These are phyloP conservation scores for Pantherophis alleghaniensis DNA, from an alignment of 2,797 vertebrate genomes.

Conservation along the genomic window DNA sequence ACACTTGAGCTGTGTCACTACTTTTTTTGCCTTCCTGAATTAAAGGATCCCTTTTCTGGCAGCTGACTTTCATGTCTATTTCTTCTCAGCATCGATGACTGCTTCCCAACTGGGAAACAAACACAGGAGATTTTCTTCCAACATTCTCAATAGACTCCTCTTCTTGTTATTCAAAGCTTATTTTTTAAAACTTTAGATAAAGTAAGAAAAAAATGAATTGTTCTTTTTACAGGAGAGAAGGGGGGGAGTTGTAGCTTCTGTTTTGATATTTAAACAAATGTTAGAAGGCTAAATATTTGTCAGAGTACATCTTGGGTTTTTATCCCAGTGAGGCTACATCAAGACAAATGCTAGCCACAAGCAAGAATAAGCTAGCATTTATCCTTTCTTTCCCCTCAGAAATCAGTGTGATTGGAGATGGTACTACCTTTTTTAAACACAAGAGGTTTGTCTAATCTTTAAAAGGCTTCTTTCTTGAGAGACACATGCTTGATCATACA, in stretches of 20 bases:
- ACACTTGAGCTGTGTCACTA: no score
- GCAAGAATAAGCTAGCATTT: rapidly evolving
- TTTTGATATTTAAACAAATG: not conserved
- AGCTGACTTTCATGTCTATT: no score
- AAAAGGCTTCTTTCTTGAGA: not conserved
- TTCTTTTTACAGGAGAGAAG: not conserved
- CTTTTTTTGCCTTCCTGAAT: no score
- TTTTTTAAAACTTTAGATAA: not conserved
- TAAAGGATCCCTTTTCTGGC: no score
- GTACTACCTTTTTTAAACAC: not conserved
- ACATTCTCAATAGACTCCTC: no score
- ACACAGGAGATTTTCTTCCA: no score
- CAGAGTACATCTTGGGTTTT: not conserved
- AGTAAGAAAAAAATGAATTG: not conserved
- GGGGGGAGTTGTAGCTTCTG: not conserved
- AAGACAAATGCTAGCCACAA: not conserved
- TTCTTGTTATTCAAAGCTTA: not conserved
- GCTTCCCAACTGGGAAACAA: no score
- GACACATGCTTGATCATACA: not conserved
- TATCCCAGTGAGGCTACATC: not conserved
- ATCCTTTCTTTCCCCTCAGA: not conserved
- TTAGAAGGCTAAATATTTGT: not conserved
- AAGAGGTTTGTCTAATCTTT: not conserved
- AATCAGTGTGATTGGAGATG: not conserved
- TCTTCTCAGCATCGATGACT: no score